Percentiles rank a stretch among this genome's conserved stretches.
phyloP scores from a whole-genome alignment of 2,797 vertebrate genomes.

The Rhinatrema bivittatum region DNA sequence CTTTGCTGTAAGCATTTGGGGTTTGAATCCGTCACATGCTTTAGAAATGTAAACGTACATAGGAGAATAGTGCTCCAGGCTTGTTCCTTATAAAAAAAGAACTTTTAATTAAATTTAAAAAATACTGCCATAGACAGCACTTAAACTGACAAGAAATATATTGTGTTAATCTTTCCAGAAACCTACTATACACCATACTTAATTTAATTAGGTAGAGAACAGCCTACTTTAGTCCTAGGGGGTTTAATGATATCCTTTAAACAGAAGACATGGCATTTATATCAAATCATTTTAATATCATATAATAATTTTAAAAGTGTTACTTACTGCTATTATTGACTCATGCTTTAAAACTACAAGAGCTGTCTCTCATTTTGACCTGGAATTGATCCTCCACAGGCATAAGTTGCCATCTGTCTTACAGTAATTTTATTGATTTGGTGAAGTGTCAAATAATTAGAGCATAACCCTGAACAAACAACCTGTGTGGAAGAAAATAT shows the following conservation, averaged over 20 bases:
- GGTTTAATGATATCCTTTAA: slow-evolving; percentile 39
- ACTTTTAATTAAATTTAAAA: slow-evolving; percentile 41
- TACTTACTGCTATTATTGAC: slow-evolving; percentile 28
- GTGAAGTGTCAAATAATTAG: slow-evolving; percentile 42
- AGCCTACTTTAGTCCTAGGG: slow-evolving; percentile 24
- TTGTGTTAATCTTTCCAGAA: slow-evolving; percentile 39
- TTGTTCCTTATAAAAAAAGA: slow-evolving; percentile 39
- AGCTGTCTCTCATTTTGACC: slow-evolving; percentile 17
- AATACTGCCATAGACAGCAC: slow-evolving; percentile 32
- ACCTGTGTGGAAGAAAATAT: slow-evolving; percentile 33
- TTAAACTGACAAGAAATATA: slow-evolving; percentile 33
- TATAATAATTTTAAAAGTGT: slow-evolving; percentile 36
- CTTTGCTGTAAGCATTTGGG: not conserved
- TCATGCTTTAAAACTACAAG: slow-evolving; percentile 17
- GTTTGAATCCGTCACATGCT: slow-evolving; percentile 10
- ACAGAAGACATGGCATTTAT: slow-evolving; percentile 32
- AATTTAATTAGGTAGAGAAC: slow-evolving; percentile 42
- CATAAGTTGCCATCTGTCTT: slow-evolving; percentile 15
- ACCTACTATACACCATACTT: slow-evolving; percentile 23
- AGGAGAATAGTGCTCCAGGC: slow-evolving; percentile 31
- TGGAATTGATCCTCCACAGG: slow-evolving; percentile 17
- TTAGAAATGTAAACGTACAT: slow-evolving; percentile 28
- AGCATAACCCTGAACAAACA: slow-evolving; percentile 32
- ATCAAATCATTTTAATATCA: slow-evolving; percentile 36
- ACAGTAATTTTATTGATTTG: slow-evolving; percentile 33